Evolutionary conservation across 1,140 invertebrate genomes (phyloP), one percentile per base, ranked within the genome.

Genomic region (Calosoma granatense): DNA sequence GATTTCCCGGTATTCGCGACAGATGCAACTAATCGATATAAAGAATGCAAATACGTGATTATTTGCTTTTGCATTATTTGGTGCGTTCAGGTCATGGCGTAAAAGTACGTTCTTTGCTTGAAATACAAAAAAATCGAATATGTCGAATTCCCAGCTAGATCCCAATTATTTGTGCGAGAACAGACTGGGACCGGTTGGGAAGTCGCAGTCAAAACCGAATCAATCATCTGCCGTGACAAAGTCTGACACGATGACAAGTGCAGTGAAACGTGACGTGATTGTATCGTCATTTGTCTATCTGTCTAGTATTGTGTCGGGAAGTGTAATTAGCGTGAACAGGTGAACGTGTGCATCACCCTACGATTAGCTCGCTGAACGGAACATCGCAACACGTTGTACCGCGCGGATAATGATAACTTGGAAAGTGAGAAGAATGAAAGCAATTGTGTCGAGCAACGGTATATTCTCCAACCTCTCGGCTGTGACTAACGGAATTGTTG

Each of bases 251-350:
- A 36, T 47, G 41, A 47, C 41, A 47, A 47, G 26, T 36, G 26
- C 26, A 36, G 26, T 36, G 26, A 36, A 36, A 17, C 41, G 17
- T 17, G 41, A 47, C 9, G 41, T 17, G 41, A 47, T 47, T 47
- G 41, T 47, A 47, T 47, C 41, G 4, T 47, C 41, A 47, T 47
- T 47, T 47, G 41, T 47, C 41, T 47, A 3, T 36, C 26, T 36
- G 6, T 36, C 26, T 36, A n/a, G 6, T 36, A 9, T n/a, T 6
- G 26, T 36, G n/a, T 36, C 26, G 6, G 26, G 26, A 36, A 36
- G 26, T n/a, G 26, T n/a, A 36, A 36, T 36, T 36, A 36, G 26
- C n/a, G n/a, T n/a, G 26, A 36, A 6, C 26, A 36, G 26, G 26
- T 36, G 26, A 36, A n/a, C 26, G n/a, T n/a, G 26, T 36, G 26